Conservation (phyloP, 2,888 invertebrate genomes). For the Plutella xylostella region DNA sequence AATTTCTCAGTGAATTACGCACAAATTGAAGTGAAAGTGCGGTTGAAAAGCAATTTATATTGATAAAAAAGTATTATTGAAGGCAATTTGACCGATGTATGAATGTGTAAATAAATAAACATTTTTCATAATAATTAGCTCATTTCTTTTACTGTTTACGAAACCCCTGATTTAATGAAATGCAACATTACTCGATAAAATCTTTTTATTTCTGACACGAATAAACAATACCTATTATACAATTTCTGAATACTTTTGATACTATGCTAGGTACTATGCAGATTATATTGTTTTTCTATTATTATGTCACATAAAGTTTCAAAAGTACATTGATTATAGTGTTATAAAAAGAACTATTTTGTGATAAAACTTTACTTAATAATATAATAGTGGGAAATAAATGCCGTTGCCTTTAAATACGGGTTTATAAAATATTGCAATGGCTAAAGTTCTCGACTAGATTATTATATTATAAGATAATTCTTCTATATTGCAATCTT, state of each 20-base stretch:
- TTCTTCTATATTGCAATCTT: constrained; percentile 44
- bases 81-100: too few species aligned
- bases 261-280: constrained; percentile 41
- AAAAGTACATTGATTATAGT: background rate
- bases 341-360: background rate
- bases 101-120: background rate
- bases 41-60: too few species aligned
- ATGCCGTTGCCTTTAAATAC: constrained; percentile 3
- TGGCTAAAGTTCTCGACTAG: constrained; percentile 68
- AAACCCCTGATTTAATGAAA: too few species aligned
- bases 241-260: constrained; percentile 31
- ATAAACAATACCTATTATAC: constrained; percentile 26
- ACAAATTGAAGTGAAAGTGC: too few species aligned
- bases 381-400: constrained; percentile 1
- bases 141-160: too few species aligned
- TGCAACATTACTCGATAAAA: constrained; percentile 15
- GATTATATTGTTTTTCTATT: constrained; percentile 17
- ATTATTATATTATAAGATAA: constrained; percentile 41
- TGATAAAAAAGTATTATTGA: too few species aligned
- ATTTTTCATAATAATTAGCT: too few species aligned
- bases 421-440: constrained; percentile 53
- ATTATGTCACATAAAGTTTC: background rate
- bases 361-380: background rate
- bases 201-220: constrained; percentile 43
- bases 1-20: too few species aligned